Base-by-base conservation (phyloP, 2,113 vertebrate genomes). In the Taurulus bubalis region DNA sequence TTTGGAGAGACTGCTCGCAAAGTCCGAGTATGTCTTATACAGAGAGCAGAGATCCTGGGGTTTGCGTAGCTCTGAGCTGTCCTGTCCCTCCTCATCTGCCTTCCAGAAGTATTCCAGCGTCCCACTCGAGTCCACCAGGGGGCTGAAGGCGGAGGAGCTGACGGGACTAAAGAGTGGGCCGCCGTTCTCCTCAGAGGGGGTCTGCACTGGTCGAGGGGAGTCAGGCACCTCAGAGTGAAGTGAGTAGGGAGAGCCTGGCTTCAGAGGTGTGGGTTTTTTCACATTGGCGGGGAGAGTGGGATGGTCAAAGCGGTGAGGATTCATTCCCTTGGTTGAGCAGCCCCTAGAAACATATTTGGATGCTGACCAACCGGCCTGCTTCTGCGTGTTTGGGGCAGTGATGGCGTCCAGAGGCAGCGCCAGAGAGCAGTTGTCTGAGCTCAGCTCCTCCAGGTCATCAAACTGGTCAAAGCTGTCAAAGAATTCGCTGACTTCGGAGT, bases 381-480 rank as follows among this genome's bases (percentile, higher is more conserved):
- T 97, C 75, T 96, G 95, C 0, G 64, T 5, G 7, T 76, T 3
- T n/a, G 93, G 66, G 84, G 82, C 65, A 83, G 77, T 92, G 53
- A 90, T 77, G 16, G 82, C 87, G 85, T 96, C 96, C 87, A 95
- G 85, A 78, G 91, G 92, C 85, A 96, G 94, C 0, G 85, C 75
- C 0, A 94, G 85, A 22, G 92, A 91, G 79, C 89, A 82, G 84
- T 90, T 91, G 58, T 92, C 93, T 4, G 86, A 88, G 79, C 82
- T 92, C 53, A 90, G 81, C 55, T 92, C 93, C n/a, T 98, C 97
- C 66, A 97, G 88, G 53, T 98, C 98, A 91, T 99, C 98, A 71
- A 99, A 98, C 76, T 96, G 97, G 94, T 99, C 98, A 90, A 99
- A 99, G 86, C 98, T 99, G 91, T 99, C 98, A 91, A 99, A 99